phyloP scores from a whole-genome alignment of 2,888 invertebrate species.

The Zootermopsis nevadensis region DNA sequence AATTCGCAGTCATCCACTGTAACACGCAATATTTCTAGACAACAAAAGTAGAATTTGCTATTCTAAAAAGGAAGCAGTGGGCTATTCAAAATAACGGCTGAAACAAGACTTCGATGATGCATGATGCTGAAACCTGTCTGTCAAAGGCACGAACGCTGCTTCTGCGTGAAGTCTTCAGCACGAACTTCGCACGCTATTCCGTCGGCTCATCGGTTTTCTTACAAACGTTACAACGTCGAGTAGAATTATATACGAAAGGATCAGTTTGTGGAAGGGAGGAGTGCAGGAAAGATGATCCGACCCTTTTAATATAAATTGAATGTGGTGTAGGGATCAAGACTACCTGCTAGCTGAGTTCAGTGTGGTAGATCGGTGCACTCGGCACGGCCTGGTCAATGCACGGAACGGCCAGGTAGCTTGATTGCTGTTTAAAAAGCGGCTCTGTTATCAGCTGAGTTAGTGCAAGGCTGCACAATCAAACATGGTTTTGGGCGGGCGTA shows the following conservation, averaged over 20 bases:
- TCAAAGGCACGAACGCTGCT: neutral
- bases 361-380: no score
- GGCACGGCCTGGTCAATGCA: no score
- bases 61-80: neutral
- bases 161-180: neutral
- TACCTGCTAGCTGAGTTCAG: no score
- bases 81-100: conserved; percentile 8
- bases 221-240: neutral
- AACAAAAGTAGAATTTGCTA: neutral
- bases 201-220: neutral
- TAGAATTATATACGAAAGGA: neutral
- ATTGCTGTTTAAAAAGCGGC: no score
- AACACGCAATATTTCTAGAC: neutral
- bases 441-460: no score
- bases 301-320: neutral
- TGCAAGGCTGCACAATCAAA: no score
- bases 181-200: neutral
- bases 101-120: neutral
- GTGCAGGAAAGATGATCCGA: neutral
- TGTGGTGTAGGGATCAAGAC: no score
- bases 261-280: neutral
- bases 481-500: no score
- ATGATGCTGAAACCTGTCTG: neutral
- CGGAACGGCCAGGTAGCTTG: no score
- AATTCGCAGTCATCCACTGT: neutral